Conservation (phyloP, 2,113 vertebrate species). For the Nerophis lumbriciformis region DNA sequence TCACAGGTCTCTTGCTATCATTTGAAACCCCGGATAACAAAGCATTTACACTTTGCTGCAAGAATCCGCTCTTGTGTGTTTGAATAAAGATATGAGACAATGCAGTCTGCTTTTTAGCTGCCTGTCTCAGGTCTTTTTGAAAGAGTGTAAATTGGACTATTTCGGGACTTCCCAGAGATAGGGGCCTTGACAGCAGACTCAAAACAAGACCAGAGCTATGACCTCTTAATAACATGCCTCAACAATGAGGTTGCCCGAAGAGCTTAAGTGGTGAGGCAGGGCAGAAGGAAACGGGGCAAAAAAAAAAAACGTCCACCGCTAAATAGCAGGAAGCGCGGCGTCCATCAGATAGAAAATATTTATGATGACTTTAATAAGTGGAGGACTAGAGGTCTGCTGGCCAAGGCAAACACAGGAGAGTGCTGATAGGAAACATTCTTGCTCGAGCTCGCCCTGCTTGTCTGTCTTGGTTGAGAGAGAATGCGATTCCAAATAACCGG, state of each 20-base stretch:
- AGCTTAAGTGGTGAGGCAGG: conserved; percentile 35
- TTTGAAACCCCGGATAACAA: conserved; percentile 45
- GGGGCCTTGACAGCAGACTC: conserved; percentile 52
- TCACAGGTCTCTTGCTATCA: conserved; percentile 40
- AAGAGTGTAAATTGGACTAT: conserved; percentile 60
- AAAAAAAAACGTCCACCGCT: conserved; percentile 29
- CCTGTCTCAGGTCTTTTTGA: conserved; percentile 40
- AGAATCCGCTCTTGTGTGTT: conserved; percentile 38
- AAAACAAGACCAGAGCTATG: conserved; percentile 56
- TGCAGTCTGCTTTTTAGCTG: conserved; percentile 44
- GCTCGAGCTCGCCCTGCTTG: conserved; percentile 53
- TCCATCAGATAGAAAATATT: conserved; percentile 65
- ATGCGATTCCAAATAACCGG: conserved; percentile 67
- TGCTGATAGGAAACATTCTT: conserved; percentile 66
- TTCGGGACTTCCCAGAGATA: conserved; percentile 66
- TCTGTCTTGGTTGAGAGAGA: conserved; percentile 29
- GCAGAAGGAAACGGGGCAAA: conserved; percentile 30
- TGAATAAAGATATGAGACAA: conserved; percentile 50
- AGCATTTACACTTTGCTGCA: conserved; percentile 45
- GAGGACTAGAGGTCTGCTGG: conserved; percentile 64
- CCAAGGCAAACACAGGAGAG: conserved; percentile 74
- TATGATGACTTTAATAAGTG: conserved; percentile 71
- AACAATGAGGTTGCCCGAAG: conserved; percentile 65
- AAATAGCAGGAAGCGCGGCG: conserved; percentile 70
- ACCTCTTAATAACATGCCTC: conserved; percentile 62